Evolutionary conservation across 2,888 invertebrate genomes (phyloP).

Genomic region (Philereme transversata): DNA sequence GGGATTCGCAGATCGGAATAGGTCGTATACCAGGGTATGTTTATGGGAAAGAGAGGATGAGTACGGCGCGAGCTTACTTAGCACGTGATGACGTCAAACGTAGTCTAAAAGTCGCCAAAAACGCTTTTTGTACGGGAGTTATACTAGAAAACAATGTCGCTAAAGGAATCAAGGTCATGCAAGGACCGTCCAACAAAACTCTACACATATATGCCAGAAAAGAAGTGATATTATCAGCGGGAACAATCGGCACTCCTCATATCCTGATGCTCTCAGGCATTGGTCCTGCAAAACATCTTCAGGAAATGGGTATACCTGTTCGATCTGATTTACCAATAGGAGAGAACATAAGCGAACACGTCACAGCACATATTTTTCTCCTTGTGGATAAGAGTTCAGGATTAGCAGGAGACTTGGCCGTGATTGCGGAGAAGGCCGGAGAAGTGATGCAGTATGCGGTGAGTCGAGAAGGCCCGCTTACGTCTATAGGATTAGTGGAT

Average conservation of each 20-base stretch:
- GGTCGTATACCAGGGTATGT: constrained; percentile 54
- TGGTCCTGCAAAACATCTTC: constrained; percentile 55
- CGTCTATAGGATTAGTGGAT: constrained; percentile 59
- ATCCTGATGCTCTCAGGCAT: constrained; percentile 65
- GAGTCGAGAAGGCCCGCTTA: constrained; percentile 47
- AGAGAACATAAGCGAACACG: constrained; percentile 57
- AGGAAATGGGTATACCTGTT: constrained; percentile 46
- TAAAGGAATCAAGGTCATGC: constrained; percentile 49
- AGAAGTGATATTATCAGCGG: constrained; percentile 65
- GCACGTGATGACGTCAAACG: constrained; percentile 45
- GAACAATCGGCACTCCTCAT: constrained; percentile 60
- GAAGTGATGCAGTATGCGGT: constrained; percentile 42
- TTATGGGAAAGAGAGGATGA: constrained; percentile 54
- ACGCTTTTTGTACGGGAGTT: constrained; percentile 53
- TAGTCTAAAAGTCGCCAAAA: constrained; percentile 49
- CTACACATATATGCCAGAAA: constrained; percentile 46
- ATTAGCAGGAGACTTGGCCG: background rate
- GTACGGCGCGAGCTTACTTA: constrained; percentile 59
- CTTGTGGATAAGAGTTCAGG: constrained; percentile 34
- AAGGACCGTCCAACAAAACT: constrained; percentile 8
- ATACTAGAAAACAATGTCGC: constrained; percentile 53
- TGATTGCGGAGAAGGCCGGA: background rate
- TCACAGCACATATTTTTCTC: constrained; percentile 47
- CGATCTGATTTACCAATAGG: constrained; percentile 59
- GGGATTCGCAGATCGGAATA: constrained; percentile 59